These are phyloP conservation scores for Pangasius larnaudii DNA, from an alignment of 2,797 vertebrate genomes.

Conservation along the genomic window DNA sequence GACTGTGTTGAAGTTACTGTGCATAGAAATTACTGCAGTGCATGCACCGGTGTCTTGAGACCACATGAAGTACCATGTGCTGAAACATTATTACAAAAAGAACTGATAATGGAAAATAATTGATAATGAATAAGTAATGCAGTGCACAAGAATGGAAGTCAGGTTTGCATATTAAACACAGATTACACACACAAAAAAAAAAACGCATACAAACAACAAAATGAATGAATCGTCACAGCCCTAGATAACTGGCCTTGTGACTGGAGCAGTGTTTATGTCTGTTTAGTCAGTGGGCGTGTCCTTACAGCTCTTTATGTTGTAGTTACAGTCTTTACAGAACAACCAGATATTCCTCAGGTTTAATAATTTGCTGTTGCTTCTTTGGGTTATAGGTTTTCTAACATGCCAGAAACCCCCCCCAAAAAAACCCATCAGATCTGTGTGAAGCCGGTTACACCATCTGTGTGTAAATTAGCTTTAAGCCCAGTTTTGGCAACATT, in stretches of 20 bases:
- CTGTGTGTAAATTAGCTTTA: neutral
- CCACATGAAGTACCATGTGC: neutral
- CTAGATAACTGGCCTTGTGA: neutral
- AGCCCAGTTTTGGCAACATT: neutral
- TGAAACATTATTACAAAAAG: neutral
- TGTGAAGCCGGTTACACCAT: neutral
- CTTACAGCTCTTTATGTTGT: neutral
- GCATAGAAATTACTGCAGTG: neutral
- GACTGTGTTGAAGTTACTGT: neutral
- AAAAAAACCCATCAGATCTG: neutral
- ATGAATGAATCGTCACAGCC: neutral
- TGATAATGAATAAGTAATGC: neutral
- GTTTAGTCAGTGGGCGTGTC: neutral
- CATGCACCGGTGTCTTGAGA: neutral
- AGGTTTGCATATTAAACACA: neutral
- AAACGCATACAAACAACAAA: neutral
- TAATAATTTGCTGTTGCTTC: neutral
- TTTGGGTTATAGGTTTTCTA: neutral
- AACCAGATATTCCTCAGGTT: neutral
- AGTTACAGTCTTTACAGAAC: neutral
- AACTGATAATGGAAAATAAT: neutral
- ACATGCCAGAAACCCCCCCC: neutral
- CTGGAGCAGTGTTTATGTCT: neutral
- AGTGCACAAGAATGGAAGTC: neutral
- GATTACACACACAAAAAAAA: neutral